These are phyloP conservation scores for Physeter macrocephalus DNA, from an alignment of 2,113 vertebrate species.

Conservation along the genomic window DNA sequence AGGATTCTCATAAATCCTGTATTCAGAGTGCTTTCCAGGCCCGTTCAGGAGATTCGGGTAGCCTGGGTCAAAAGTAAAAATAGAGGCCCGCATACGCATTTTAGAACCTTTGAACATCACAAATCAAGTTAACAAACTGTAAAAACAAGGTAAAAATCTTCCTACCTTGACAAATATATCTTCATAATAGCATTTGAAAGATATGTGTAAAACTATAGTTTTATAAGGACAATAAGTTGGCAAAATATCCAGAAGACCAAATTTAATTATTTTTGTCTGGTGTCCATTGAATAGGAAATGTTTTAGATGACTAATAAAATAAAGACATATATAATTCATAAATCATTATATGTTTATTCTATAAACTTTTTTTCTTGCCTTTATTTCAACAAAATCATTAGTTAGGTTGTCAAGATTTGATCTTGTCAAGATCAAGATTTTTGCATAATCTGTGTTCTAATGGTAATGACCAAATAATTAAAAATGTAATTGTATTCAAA, in stretches of 20 bases:
- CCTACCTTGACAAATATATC: neutral
- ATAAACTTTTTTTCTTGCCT: neutral
- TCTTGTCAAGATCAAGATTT: neutral
- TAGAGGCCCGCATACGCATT: neutral
- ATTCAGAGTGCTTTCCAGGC: neutral
- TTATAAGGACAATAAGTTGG: neutral
- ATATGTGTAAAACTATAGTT: neutral
- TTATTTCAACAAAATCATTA: neutral
- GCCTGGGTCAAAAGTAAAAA: neutral
- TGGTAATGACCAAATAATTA: neutral
- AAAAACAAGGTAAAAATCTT: neutral
- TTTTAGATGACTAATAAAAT: neutral
- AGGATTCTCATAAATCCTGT: neutral
- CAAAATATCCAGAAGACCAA: neutral
- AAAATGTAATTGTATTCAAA: neutral
- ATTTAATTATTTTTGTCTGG: neutral
- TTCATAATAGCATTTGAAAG: slow-evolving; percentile 1
- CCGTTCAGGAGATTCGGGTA: neutral
- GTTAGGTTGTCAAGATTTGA: neutral
- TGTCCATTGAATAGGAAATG: neutral
- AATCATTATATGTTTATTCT: neutral
- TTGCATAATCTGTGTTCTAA: neutral
- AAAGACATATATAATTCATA: neutral
- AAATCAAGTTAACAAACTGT: neutral
- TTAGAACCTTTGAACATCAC: neutral